Conservation (phyloP, 2,113 vertebrate species). For the Melanocharis versteri region DNA sequence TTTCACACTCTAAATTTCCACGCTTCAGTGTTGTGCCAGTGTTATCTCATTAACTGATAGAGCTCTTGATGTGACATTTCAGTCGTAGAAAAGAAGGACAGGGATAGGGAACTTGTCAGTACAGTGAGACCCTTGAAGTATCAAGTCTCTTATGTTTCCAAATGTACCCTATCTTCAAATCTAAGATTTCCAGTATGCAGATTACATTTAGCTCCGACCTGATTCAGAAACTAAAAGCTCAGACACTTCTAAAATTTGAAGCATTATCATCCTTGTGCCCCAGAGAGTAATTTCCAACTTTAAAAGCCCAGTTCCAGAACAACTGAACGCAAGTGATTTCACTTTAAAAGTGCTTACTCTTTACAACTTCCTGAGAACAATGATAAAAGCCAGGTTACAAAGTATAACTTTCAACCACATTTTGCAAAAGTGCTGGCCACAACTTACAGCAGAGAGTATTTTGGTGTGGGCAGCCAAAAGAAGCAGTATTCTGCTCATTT, state of each 20-base stretch:
- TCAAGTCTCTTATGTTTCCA: background rate
- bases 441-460: background rate
- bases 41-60: background rate
- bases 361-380: slow-evolving; percentile 39
- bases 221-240: slow-evolving; percentile 1
- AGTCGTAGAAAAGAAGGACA: background rate
- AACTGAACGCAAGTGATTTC: background rate
- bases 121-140: background rate
- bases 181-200: background rate
- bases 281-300: background rate
- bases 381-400: slow-evolving; percentile 33
- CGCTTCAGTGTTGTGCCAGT: background rate
- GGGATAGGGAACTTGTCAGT: background rate
- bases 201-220: background rate
- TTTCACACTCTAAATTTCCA: background rate
- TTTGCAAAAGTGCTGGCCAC: background rate
- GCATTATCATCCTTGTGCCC: background rate
- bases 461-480: background rate
- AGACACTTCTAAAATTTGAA: background rate
- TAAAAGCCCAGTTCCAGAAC: background rate
- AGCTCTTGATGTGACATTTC: background rate
- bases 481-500: background rate
- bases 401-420: background rate
- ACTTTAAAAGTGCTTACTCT: slow-evolving; percentile 5
- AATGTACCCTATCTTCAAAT: background rate